Percentiles rank a stretch among this genome's conserved stretches.
Evolutionary conservation across 2,888 invertebrate species (phyloP).

Genomic region (Altica lythri): DNA sequence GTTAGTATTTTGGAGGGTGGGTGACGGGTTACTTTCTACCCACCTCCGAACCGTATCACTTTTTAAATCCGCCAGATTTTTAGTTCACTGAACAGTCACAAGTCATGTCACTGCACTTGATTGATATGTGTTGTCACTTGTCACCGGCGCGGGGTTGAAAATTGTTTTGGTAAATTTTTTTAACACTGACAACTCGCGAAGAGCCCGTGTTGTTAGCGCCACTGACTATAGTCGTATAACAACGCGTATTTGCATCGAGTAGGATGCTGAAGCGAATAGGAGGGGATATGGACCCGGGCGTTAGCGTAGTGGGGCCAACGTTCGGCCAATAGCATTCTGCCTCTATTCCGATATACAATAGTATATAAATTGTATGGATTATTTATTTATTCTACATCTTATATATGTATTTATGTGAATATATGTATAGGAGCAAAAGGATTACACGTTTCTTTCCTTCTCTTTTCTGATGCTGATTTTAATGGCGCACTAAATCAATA

Average conservation of each 20-base stretch:
- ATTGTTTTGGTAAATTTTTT: slow-evolving; percentile 8
- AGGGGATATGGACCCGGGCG: slow-evolving; percentile 52
- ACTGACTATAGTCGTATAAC: slow-evolving; percentile 56
- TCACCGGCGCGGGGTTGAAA: slow-evolving; percentile 39
- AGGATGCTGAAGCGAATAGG: slow-evolving; percentile 53
- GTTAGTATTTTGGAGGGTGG: slow-evolving; percentile 57
- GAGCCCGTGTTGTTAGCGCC: slow-evolving; percentile 48
- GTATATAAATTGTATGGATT: slow-evolving; percentile 60
- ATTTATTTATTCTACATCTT: slow-evolving; percentile 60
- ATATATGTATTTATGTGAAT: slow-evolving; percentile 59
- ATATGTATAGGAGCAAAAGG: slow-evolving; percentile 54
- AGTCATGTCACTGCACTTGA: slow-evolving; percentile 36
- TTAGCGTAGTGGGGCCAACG: slow-evolving; percentile 45
- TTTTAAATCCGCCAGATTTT: slow-evolving; percentile 66
- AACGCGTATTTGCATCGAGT: slow-evolving; percentile 54
- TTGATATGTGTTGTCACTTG: slow-evolving; percentile 44
- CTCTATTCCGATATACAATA: slow-evolving; percentile 56
- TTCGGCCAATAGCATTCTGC: slow-evolving; percentile 47
- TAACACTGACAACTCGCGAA: slow-evolving; percentile 21
- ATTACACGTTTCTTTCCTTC: slow-evolving; percentile 47
- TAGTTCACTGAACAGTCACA: slow-evolving; percentile 31
- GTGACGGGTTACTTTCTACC: slow-evolving; percentile 63
- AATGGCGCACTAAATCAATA: slow-evolving; percentile 51
- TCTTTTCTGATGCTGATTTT: slow-evolving; percentile 46
- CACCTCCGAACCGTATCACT: slow-evolving; percentile 65